phyloP scores from a whole-genome alignment of 2,888 invertebrate genomes.

The Tipula unca region DNA sequence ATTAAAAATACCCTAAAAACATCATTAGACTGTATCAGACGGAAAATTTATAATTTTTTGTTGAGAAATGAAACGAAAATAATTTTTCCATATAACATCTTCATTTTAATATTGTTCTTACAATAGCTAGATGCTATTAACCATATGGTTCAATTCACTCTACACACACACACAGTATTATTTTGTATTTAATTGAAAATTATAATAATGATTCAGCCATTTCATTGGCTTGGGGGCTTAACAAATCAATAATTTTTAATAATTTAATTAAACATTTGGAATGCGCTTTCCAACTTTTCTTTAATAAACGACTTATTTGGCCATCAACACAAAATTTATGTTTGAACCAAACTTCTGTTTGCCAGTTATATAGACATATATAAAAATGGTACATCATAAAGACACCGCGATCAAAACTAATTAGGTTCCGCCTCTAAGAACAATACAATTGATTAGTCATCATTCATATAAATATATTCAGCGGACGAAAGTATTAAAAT shows the following conservation, averaged over 20 bases:
- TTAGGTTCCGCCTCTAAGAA: not conserved
- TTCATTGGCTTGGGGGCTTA: not conserved
- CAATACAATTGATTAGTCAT: not conserved
- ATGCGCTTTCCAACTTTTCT: not conserved
- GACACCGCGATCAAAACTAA: not conserved
- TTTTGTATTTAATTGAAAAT: not conserved
- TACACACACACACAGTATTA: not conserved
- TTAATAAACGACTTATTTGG: too few relatives aligned
- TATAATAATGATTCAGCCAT: not conserved
- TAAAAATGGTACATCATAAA: not conserved
- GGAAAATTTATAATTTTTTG: not conserved
- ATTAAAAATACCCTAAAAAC: not conserved
- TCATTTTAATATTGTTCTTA: not conserved
- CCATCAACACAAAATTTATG: too few relatives aligned
- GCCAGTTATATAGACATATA: not conserved
- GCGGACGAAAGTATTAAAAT: too few relatives aligned
- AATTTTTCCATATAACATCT: not conserved
- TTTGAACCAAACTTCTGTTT: not conserved
- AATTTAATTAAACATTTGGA: not conserved
- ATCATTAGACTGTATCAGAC: not conserved
- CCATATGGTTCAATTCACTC: not conserved
- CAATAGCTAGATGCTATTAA: not conserved
- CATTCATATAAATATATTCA: not conserved
- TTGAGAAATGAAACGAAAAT: not conserved
- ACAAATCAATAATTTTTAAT: not conserved